phyloP scores from a whole-genome alignment of 2,888 invertebrate species.

The Ochropleura plecta region DNA sequence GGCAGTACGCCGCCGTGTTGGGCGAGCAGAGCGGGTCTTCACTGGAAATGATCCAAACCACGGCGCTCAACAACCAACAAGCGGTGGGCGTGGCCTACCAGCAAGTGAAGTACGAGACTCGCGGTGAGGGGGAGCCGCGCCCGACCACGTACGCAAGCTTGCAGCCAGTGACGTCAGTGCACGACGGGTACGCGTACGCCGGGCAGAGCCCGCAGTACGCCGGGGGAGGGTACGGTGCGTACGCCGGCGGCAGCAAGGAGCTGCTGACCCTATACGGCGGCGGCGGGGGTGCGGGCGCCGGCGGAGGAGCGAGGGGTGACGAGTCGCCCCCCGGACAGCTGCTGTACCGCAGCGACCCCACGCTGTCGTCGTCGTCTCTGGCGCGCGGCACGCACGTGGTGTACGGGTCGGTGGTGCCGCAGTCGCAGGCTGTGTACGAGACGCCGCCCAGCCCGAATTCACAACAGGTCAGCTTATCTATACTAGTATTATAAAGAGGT shows the following conservation, averaged over 20 bases:
- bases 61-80: constrained; percentile 83
- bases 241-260: constrained; percentile 74
- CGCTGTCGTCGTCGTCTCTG: constrained; percentile 91
- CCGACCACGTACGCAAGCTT: constrained; percentile 91
- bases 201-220: constrained; percentile 81
- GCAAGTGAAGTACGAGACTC: constrained; percentile 87
- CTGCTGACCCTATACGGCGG: constrained; percentile 82
- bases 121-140: constrained; percentile 81
- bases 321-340: constrained; percentile 90
- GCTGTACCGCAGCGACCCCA: constrained; percentile 92
- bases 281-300: constrained; percentile 68
- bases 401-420: constrained; percentile 85
- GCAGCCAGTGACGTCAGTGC: constrained; percentile 91
- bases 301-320: constrained; percentile 79
- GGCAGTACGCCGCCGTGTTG: constrained; percentile 79
- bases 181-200: constrained; percentile 81
- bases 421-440: constrained; percentile 88
- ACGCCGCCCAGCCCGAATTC: constrained; percentile 90
- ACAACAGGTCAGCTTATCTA: constrained; percentile 84
- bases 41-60: constrained; percentile 85
- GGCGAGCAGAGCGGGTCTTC: constrained; percentile 77
- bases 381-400: constrained; percentile 88
- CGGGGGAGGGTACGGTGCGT: constrained; percentile 71
- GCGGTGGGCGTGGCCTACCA: constrained; percentile 84
- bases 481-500: neutral